Base-by-base conservation (phyloP, 2,797 vertebrate species). In the Chelonia mydas region DNA sequence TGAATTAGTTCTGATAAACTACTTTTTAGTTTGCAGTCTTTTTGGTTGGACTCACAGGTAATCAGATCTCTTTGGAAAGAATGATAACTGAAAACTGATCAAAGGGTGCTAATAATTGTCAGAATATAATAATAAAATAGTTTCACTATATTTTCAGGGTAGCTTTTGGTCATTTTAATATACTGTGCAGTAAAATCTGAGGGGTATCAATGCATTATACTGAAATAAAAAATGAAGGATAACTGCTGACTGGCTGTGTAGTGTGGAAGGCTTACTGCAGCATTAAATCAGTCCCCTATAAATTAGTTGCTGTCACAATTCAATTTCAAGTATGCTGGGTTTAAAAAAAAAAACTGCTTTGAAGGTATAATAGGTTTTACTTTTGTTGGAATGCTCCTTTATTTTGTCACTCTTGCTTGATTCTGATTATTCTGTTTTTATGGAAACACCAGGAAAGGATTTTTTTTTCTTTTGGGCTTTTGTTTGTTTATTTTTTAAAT, bases 41-140 rank as follows among this genome's bases (percentile, higher is more conserved):
- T 33, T 76, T 3, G 91, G 88, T 92, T 80, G 92, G 49, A 72
- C 81, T 84, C 88, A 50, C 50, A 77, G 59, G 45, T 86, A 88
- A 54, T 85, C 81, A 76, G 80, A 92, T 92, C 93, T 84, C 81
- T 87, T 1, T 0, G 0, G 90, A 74, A 92, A 68, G 54, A 50
- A 27, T 78, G 19, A 45, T 90, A 81, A 92, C 21, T 93, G 89
- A 85, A 93, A 96, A 83, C 41, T n/a, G n/a, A 79, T 77, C 65
- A 11, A 81, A 61, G 7, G 16, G 65, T 57, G 12, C 28, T 90
- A 78, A 25, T 77, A 83, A 54, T 7, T 87, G 85, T 84, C 77
- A 68, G 86, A 80, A 17, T 19, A 33, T 51, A 53, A 33, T 90
- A 33, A 55, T 95, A 82, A 92, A 93, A 81, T 2, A 78, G 50